phyloP scores from a whole-genome alignment of 64 coral and sea anemone genomes.

The Stichodactyla helianthus region DNA sequence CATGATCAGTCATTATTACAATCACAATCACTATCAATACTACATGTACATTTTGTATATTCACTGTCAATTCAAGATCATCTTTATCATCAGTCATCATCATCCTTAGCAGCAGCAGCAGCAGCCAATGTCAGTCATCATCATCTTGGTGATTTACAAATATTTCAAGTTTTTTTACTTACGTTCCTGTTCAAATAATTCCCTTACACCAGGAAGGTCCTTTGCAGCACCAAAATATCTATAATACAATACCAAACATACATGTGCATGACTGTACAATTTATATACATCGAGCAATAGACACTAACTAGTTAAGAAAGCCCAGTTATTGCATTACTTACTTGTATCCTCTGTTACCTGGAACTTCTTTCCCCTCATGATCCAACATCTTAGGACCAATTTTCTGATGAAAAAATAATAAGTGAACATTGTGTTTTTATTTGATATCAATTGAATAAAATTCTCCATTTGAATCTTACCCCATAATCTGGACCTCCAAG shows the following conservation, averaged over 20 bases:
- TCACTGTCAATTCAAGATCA: not conserved
- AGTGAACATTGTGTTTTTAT: not conserved
- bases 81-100: not conserved
- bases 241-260: not conserved
- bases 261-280: no score
- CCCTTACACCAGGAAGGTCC: conserved; percentile 94
- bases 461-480: conserved; percentile 27
- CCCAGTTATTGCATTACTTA: conserved; percentile 12
- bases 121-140: no score
- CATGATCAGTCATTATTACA: no score
- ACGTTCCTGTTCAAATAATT: conserved; percentile 99
- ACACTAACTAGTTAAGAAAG: not conserved
- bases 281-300: not conserved
- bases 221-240: conserved; percentile 99
- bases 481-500: conserved; percentile 92
- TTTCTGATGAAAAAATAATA: conserved; percentile 49
- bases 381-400: conserved; percentile 99
- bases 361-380: conserved; percentile 98
- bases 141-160: not conserved
- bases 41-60: not conserved
- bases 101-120: not conserved
- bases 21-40: no score
- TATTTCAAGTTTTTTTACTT: conserved; percentile 28
- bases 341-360: conserved; percentile 98
- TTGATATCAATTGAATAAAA: not conserved